Percentiles rank a stretch among this genome's conserved stretches.
Conservation (phyloP, 2,113 vertebrate species). For the Anoplopoma fimbria region DNA sequence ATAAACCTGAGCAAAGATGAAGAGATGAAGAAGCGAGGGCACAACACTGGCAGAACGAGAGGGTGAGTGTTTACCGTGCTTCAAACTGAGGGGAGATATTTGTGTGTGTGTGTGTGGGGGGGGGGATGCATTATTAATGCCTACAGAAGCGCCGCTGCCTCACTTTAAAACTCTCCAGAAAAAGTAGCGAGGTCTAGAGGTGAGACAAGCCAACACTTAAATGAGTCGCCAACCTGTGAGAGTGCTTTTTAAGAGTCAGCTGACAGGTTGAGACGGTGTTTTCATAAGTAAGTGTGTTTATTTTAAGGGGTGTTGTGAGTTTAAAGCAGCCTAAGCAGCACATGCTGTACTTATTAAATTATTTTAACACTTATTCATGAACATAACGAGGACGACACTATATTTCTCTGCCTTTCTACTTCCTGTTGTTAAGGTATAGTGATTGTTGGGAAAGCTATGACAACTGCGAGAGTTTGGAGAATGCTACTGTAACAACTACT, state of each 20-base stretch:
- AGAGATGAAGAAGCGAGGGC: not conserved
- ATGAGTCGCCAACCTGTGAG: constrained; percentile 14
- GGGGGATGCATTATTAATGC: constrained; percentile 29
- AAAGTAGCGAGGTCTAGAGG: constrained; percentile 14
- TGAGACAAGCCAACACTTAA: not conserved
- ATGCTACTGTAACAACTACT: too few relatives aligned
- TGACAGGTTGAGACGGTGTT: not conserved
- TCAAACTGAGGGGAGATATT: too few relatives aligned
- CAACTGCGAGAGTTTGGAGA: too few relatives aligned
- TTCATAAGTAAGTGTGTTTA: constrained; percentile 25
- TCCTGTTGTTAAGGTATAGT: not conserved
- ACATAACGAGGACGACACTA: not conserved
- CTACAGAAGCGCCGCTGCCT: not conserved
- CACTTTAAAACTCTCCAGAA: not conserved
- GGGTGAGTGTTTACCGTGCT: not conserved
- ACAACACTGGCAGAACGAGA: not conserved
- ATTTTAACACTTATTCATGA: not conserved
- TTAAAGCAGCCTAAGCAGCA: not conserved
- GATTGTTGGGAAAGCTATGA: not conserved
- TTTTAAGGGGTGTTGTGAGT: not conserved
- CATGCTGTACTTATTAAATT: not conserved
- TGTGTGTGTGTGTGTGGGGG: too few relatives aligned
- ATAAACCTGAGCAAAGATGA: not conserved
- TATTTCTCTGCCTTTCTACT: not conserved
- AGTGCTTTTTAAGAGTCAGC: not conserved